phyloP scores from a whole-genome alignment of 2,113 vertebrate genomes.

The Philantomba maxwellii region DNA sequence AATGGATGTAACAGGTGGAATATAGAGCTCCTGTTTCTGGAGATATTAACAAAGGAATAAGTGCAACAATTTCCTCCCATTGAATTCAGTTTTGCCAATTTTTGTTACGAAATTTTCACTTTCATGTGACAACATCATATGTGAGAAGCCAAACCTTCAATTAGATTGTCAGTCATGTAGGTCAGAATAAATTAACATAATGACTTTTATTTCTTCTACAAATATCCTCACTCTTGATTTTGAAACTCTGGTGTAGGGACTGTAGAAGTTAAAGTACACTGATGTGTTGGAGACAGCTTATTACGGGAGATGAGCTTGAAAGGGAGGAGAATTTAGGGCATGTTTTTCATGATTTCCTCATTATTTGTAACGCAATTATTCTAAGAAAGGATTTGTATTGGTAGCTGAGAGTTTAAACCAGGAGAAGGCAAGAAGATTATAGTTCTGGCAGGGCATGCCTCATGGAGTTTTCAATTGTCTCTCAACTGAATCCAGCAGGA shows the following conservation, averaged over 20 bases:
- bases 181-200: too few species aligned
- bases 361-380: not conserved
- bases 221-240: not conserved
- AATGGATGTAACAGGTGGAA: not conserved
- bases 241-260: not conserved
- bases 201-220: not conserved
- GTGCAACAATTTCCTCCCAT: not conserved
- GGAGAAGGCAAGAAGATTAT: not conserved
- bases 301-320: not conserved
- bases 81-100: not conserved
- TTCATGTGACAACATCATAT: not conserved
- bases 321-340: not conserved
- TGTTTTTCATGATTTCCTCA: not conserved
- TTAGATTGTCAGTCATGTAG: not conserved
- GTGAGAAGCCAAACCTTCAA: not conserved
- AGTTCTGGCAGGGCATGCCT: not conserved
- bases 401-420: not conserved
- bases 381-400: not conserved
- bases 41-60: not conserved
- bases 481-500: not conserved
- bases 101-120: not conserved
- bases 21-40: not conserved
- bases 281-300: not conserved
- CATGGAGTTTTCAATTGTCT: not conserved
- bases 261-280: not conserved